Conservation (phyloP, 2,888 invertebrate species). For the Julus scanicus region DNA sequence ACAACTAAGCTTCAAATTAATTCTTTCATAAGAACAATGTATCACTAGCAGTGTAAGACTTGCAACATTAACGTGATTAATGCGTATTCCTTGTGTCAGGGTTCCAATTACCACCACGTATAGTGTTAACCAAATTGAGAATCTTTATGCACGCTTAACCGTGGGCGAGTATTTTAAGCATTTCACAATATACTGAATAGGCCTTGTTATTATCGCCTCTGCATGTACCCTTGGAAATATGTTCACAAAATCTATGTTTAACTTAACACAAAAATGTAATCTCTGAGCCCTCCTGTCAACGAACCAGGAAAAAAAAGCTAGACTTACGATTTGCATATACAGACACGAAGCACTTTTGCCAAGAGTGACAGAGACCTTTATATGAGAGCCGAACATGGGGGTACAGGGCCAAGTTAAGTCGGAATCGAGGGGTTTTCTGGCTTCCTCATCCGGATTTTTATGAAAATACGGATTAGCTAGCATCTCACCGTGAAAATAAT, state of each 20-base stretch:
- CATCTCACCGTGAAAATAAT: slow-evolving; percentile 24
- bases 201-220: neutral
- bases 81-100: neutral
- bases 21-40: too few species aligned
- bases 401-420: neutral
- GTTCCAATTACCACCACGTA: neutral
- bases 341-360: slow-evolving; percentile 3
- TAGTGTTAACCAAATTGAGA: neutral
- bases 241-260: slow-evolving; percentile 21
- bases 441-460: slow-evolving; percentile 13
- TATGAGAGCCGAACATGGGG: neutral
- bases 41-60: too few species aligned
- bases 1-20: too few species aligned
- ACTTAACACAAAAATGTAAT: neutral
- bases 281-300: slow-evolving; percentile 30
- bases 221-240: slow-evolving; percentile 3
- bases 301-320: slow-evolving; percentile 37
- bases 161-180: neutral
- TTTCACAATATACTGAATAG: neutral
- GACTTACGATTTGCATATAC: slow-evolving; percentile 3
- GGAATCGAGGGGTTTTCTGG: neutral
- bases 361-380: neutral
- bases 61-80: too few species aligned
- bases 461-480: neutral
- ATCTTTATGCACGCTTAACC: neutral